phyloP scores from a whole-genome alignment of 2,113 vertebrate genomes.

The crab-eating macaque (Macaca fascicularis) region T2T-MFA8v1.1 NC_088389.1:117057001-117057500 shows the following conservation, averaged over 20 bases:
- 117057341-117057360: background rate
- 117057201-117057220: background rate
- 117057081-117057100: background rate
- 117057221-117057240: background rate
- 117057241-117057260: conserved; percentile 29
- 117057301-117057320: background rate
- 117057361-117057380: conserved; percentile 53
- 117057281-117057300: background rate
- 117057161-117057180: background rate
- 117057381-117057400: background rate
- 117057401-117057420: background rate
- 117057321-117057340: conserved; percentile 8
- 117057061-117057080: background rate
- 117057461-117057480: conserved; percentile 9
- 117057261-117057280: background rate
- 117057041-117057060: background rate
- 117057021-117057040: background rate
- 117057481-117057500: background rate
- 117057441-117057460: background rate
- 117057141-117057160: background rate
- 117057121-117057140: background rate
- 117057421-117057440: background rate
- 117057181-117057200: background rate
- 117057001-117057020: background rate
- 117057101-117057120: conserved; percentile 10